Evolutionary conservation across 92 coral and sea anemone species (phyloP).

Genomic region (Anthopleura xanthogrammica): DNA sequence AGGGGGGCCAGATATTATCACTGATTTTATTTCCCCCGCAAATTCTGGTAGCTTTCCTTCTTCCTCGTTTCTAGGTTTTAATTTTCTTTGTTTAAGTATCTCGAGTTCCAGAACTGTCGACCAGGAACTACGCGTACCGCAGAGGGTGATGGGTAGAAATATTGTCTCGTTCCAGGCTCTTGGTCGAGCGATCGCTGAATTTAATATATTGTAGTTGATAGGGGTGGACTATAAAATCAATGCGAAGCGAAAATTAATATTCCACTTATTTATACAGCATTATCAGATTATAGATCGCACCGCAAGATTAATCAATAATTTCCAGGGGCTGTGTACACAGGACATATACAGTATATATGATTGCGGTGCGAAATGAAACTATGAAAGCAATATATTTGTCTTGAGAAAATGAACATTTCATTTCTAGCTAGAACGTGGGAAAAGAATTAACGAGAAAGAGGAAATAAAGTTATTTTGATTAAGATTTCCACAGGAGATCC

Average conservation of each 20-base stretch:
- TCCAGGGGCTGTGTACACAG: background rate
- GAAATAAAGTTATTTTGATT: background rate
- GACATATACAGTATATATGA: background rate
- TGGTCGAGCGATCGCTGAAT: background rate
- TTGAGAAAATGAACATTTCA: background rate
- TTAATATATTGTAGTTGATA: too few species aligned
- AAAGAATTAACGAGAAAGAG: background rate
- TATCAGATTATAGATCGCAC: background rate
- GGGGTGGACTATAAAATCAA: background rate
- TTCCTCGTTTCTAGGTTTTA: background rate
- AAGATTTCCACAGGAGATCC: background rate
- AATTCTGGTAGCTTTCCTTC: background rate
- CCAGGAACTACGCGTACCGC: background rate
- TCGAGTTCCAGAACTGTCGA: background rate
- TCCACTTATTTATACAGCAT: background rate
- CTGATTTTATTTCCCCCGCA: background rate
- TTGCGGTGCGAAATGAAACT: background rate
- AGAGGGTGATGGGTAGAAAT: background rate
- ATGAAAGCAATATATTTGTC: background rate
- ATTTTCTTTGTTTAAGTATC: background rate
- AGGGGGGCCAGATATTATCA: background rate
- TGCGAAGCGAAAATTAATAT: background rate
- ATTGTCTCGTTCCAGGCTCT: background rate
- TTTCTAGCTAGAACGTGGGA: background rate
- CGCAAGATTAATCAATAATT: background rate